These are phyloP conservation scores for Archips crataeganus DNA, from an alignment of 2,888 invertebrate genomes.

Conservation along the genomic window DNA sequence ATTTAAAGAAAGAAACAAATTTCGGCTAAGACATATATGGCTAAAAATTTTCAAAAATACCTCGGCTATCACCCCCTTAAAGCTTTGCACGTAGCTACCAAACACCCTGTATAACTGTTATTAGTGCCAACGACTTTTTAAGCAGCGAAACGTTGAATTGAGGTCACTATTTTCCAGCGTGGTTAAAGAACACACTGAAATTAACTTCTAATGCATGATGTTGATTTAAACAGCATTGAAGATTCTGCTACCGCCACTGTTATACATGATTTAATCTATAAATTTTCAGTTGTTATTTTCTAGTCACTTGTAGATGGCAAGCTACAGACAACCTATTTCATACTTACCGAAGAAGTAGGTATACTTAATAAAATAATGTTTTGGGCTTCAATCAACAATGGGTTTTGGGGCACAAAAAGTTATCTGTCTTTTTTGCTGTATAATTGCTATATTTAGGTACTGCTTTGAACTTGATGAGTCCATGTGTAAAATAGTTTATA, in stretches of 20 bases:
- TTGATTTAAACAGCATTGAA: too few species aligned
- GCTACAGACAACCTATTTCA: constrained; percentile 4
- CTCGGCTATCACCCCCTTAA: too few species aligned
- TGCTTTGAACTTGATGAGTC: constrained; percentile 12
- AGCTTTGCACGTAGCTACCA: too few species aligned
- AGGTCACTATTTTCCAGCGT: not conserved
- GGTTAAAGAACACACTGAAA: not conserved
- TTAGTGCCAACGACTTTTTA: constrained; percentile 1
- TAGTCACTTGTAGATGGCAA: constrained; percentile 30
- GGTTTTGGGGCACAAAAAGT: constrained; percentile 15
- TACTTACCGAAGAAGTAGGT: not conserved
- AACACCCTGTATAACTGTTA: not conserved
- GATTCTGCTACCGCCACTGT: too few species aligned
- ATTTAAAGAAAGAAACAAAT: too few species aligned
- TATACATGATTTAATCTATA: too few species aligned
- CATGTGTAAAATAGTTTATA: not conserved
- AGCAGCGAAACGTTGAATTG: not conserved
- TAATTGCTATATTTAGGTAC: not conserved
- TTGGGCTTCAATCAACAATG: too few species aligned
- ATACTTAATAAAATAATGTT: not conserved
- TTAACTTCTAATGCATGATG: not conserved
- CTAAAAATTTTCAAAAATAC: too few species aligned
- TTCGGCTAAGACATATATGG: too few species aligned
- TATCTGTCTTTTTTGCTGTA: constrained; percentile 1
- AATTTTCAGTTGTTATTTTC: constrained; percentile 18